A percentile compares a stretch with the other conserved stretches of the same genome.
phyloP scores from a whole-genome alignment of 2,797 vertebrate species.

The Semaprochilodus insignis region DNA sequence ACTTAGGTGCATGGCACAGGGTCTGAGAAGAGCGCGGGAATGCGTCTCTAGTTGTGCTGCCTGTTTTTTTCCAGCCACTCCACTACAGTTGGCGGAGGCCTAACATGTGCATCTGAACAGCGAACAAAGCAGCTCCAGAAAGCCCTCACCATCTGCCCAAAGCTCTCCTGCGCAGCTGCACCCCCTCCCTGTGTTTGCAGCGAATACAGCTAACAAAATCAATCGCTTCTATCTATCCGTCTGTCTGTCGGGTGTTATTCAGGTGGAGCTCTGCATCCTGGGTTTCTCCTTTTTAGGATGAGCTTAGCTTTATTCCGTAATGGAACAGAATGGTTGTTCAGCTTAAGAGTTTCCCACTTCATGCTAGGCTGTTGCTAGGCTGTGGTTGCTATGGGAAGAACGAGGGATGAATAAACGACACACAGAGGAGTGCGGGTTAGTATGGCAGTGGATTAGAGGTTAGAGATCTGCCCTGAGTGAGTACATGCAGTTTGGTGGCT shows the following conservation, averaged over 20 bases:
- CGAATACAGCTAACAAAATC: conserved; percentile 2
- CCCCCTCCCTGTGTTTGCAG: conserved; percentile 27
- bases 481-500: too few species aligned
- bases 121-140: conserved; percentile 50
- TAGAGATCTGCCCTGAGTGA: too few species aligned
- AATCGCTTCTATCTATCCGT: neutral
- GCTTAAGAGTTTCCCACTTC: too few species aligned
- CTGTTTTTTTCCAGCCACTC: conserved; percentile 11
- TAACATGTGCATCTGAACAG: conserved; percentile 35
- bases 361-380: too few species aligned
- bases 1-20: conserved; percentile 35
- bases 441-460: too few species aligned
- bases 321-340: too few species aligned
- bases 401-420: too few species aligned
- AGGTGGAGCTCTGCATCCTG: neutral
- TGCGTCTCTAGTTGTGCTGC: conserved; percentile 6
- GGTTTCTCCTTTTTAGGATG: neutral
- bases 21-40: conserved; percentile 33
- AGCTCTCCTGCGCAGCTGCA: conserved; percentile 50
- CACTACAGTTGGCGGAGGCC: conserved; percentile 30
- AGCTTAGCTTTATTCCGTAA: neutral
- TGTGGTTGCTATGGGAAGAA: too few species aligned
- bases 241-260: neutral
- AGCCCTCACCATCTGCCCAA: conserved; percentile 54
- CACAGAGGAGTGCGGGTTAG: too few species aligned